Percentiles rank a stretch among this genome's conserved stretches.
Conservation (phyloP, 2,888 invertebrate genomes). For the Pharmacophagus antenor region DNA sequence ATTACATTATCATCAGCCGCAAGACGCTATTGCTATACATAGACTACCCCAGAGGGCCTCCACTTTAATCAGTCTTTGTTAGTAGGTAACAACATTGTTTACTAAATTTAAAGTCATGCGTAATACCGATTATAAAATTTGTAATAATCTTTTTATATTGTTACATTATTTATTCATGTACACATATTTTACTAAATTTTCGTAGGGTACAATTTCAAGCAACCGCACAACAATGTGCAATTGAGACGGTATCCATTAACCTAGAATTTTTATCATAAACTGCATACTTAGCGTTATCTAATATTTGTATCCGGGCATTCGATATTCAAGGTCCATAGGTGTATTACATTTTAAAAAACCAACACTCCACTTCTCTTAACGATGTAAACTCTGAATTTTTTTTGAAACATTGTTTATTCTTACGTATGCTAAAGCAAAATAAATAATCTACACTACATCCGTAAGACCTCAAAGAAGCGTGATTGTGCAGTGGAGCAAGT, state of each 20-base stretch:
- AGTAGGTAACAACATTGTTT: too few relatives aligned
- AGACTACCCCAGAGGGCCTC: too few relatives aligned
- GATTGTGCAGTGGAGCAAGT: not conserved
- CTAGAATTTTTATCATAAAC: not conserved
- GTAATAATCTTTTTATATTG: too few relatives aligned
- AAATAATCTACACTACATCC: not conserved
- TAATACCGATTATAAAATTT: not conserved
- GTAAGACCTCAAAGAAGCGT: constrained; percentile 1
- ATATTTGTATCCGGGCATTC: not conserved
- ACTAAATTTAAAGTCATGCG: too few relatives aligned
- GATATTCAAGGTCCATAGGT: not conserved
- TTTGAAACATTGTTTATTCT: not conserved
- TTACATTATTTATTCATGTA: too few relatives aligned
- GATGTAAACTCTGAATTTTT: not conserved
- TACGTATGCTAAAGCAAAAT: not conserved
- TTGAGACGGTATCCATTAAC: not conserved
- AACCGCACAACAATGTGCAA: too few relatives aligned
- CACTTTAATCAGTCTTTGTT: too few relatives aligned
- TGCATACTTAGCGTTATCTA: not conserved
- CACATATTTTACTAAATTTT: too few relatives aligned
- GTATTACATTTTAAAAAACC: not conserved
- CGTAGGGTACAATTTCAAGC: too few relatives aligned
- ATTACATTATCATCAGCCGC: too few relatives aligned
- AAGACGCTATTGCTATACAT: too few relatives aligned
- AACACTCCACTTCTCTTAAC: not conserved